Percentiles rank a stretch among this genome's conserved stretches.
Evolutionary conservation across 2,888 invertebrate genomes (phyloP).

Genomic region (Standfussiana lucernea): DNA sequence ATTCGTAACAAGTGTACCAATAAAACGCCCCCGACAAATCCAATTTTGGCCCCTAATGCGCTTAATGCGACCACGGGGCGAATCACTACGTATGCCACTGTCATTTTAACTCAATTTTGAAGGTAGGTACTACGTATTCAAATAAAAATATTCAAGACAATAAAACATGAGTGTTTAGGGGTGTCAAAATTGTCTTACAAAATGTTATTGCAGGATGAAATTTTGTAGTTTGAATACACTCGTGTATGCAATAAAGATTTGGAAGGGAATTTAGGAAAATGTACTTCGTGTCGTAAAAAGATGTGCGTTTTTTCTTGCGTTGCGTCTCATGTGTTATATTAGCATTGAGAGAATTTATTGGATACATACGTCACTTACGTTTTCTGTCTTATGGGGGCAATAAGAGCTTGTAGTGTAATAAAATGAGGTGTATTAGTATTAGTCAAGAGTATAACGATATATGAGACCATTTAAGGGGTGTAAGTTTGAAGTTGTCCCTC

Average conservation of each 20-base stretch:
- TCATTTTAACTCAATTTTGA: slow-evolving; percentile 91
- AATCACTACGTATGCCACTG: slow-evolving; percentile 90
- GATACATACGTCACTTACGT: slow-evolving; percentile 56
- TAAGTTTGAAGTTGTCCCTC: neutral
- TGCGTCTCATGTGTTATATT: slow-evolving; percentile 64
- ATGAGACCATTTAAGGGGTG: neutral
- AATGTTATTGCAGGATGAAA: slow-evolving; percentile 79
- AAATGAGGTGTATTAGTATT: slow-evolving; percentile 42
- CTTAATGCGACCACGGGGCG: slow-evolving; percentile 89
- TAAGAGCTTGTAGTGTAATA: slow-evolving; percentile 28
- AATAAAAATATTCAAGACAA: slow-evolving; percentile 87
- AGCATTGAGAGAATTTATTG: slow-evolving; percentile 59
- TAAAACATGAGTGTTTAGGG: slow-evolving; percentile 87
- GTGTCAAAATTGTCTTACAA: slow-evolving; percentile 83
- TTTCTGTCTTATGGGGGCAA: slow-evolving; percentile 27
- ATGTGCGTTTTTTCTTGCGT: slow-evolving; percentile 60
- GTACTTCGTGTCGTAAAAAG: slow-evolving; percentile 69
- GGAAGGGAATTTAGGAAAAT: slow-evolving; percentile 78
- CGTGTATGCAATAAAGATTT: slow-evolving; percentile 85
- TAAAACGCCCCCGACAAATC: slow-evolving; percentile 89
- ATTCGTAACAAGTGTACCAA: slow-evolving; percentile 90
- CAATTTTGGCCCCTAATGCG: slow-evolving; percentile 89
- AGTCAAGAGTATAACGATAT: slow-evolving; percentile 1
- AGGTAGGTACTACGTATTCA: slow-evolving; percentile 79
- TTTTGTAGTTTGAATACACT: slow-evolving; percentile 83